Evolutionary conservation across 1,140 invertebrate genomes (phyloP), one percentile per base, ranked within the genome.

Genomic region (Pseudoatta argentina): DNA sequence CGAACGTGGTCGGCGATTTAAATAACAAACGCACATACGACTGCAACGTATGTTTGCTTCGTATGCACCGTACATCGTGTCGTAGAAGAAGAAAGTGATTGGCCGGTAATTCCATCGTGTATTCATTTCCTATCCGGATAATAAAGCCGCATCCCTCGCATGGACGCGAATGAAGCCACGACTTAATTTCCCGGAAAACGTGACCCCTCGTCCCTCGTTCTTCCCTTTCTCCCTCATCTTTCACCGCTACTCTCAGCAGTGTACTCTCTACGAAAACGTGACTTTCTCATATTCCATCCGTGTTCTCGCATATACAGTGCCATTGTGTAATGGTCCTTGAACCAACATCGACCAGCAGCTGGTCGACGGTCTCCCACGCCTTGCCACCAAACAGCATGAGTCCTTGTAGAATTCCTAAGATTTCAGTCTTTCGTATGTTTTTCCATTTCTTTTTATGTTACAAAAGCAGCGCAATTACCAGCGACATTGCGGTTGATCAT

Each of bases 321-420:
- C 78, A 91, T 91, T 91, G 89, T 91, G 89, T 81, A 91, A 90
- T 90, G 83, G 89, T 90, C 89, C 89, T 91, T 91, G 89, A 91
- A 91, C 83, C 78, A 90, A 90, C 89, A 88, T 88, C 86, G 71
- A 88, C 51, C 61, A 75, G 83, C 89, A 79, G 88, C 82, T 91
- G 86, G 89, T 91, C 89, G 89, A 59, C 87, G 85, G 87, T 85
- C 89, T 91, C 91, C 89, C 89, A 91, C 87, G 81, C 82, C 89
- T 87, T 71, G 87, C 86, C 73, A 78, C 85, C 66, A 87, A 87
- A 89, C 88, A 64, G 64, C 91, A 92, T 89, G 91, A 91, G 86
- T 87, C 90, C 77, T 85, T 44, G 88, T 63, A 67, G 63, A 48
- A 90, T 90, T 90, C 89, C 76, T 88, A 90, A 88, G 86, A 90